Evolutionary conservation across 2,113 vertebrate species (phyloP).

Genomic region (Lycocorax pyrrhopterus): DNA sequence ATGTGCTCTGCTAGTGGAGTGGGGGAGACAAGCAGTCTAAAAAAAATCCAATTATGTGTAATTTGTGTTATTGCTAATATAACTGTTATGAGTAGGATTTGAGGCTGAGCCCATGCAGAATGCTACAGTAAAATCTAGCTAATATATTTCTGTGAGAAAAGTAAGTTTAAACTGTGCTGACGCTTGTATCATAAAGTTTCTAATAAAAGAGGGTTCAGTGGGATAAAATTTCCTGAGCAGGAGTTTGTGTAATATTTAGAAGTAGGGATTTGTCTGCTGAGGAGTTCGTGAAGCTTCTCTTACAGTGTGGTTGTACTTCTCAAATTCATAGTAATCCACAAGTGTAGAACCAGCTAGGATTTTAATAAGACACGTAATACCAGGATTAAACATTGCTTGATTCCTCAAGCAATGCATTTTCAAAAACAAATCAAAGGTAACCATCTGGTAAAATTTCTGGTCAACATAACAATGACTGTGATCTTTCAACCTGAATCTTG

Average conservation of each 20-base stretch:
- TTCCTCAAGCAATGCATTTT: slow-evolving; percentile 6
- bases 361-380: slow-evolving; percentile 55
- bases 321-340: slow-evolving; percentile 2
- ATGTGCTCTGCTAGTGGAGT: background rate
- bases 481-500: background rate
- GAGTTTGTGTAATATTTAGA: slow-evolving; percentile 20
- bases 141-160: slow-evolving; percentile 60
- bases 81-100: slow-evolving; percentile 62
- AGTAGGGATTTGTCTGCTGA: slow-evolving; percentile 40
- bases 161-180: slow-evolving; percentile 16
- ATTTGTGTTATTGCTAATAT: slow-evolving; percentile 61
- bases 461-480: background rate
- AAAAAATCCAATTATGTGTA: slow-evolving; percentile 66
- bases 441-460: background rate
- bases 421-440: slow-evolving; percentile 26
- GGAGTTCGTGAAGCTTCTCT: background rate
- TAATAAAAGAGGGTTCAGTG: slow-evolving; percentile 60
- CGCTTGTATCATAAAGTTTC: slow-evolving; percentile 43
- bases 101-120: slow-evolving; percentile 68
- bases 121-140: slow-evolving; percentile 59
- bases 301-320: background rate
- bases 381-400: slow-evolving; percentile 36
- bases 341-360: background rate
- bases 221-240: slow-evolving; percentile 43
- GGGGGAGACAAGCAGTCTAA: background rate